Evolutionary conservation across 2,113 vertebrate genomes (phyloP).

Genomic region (Dicerorhinus sumatrensis): DNA sequence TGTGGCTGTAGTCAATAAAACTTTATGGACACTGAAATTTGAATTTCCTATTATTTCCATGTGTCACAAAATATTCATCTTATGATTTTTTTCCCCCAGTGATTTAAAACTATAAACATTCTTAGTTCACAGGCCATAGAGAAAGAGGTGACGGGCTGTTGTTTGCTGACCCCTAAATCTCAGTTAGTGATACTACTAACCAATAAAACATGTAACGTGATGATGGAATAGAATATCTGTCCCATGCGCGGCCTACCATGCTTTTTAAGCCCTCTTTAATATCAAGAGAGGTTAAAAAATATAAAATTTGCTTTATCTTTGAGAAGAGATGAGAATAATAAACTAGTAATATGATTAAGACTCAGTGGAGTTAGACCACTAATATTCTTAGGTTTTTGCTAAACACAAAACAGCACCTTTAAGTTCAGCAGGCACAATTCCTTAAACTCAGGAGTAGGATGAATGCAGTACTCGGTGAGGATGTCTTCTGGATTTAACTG

Average conservation of each 20-base stretch:
- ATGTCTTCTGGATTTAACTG: not conserved
- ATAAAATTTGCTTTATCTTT: not conserved
- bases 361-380: not conserved
- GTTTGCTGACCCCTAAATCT: not conserved
- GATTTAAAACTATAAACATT: conserved; percentile 19
- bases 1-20: not conserved
- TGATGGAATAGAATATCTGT: not conserved
- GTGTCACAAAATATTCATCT: conserved; percentile 9
- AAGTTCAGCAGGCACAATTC: not conserved
- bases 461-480: not conserved
- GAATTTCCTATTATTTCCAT: not conserved
- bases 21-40: conserved; percentile 6
- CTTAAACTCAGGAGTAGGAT: conserved; percentile 1
- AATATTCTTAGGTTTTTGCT: not conserved
- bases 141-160: not conserved
- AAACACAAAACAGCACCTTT: not conserved
- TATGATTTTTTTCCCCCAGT: not conserved
- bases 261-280: not conserved
- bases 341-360: not conserved
- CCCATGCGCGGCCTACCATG: not conserved
- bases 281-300: not conserved
- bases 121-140: not conserved
- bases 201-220: not conserved
- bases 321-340: not conserved
- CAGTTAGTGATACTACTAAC: not conserved